Evolutionary conservation across 2,888 invertebrate genomes (phyloP), one percentile per base, ranked within the genome.

Genomic region (Pheosia tremula): DNA sequence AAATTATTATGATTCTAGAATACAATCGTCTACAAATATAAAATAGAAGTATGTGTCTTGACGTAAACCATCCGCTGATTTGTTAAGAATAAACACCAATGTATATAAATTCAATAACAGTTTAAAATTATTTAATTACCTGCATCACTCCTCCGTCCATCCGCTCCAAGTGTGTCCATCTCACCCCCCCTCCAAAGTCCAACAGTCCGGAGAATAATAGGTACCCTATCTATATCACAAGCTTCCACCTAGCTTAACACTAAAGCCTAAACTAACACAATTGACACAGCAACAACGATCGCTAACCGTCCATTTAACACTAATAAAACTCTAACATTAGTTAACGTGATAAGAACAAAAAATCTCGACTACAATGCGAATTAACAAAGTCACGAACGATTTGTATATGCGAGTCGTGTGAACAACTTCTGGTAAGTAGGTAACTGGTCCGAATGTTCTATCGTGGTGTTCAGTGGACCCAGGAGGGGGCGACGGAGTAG

Each of bases 401-500:
- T 76, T 74, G 64, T 74, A 75, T 68, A 41, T 60, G 60, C 71
- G 56, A 11, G 39, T 56, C 43, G 57, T 56, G 43, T 56, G 43
- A 57, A 57, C 57, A 53, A 55, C 55, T 55, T 55, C 75, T 75
- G 74, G 65, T 75, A 75, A 69, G 76, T 77, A 79, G 86, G 82
- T 82, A 82, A 83, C 82, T 82, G 80, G 72, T 77, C 77, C 80
- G 72, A 69, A 55, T 57, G 62, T 67, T 63, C 60, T 54, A 55
- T 59, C 45, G 57, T 57, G 55, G 11, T 56, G 55, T 81, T 92
- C 89, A 95, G 86, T 95, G 95, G 85, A 95, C 95, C 95, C 95
- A 95, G 70, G 95, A 95, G 79, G 95, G 95, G 78, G 95, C 86
- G 59, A 91, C 94, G 64, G 91, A 94, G 83, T 95, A 94, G 2